phyloP scores from a whole-genome alignment of 2,888 invertebrate genomes.

The Epiperipatus broadwayi region DNA sequence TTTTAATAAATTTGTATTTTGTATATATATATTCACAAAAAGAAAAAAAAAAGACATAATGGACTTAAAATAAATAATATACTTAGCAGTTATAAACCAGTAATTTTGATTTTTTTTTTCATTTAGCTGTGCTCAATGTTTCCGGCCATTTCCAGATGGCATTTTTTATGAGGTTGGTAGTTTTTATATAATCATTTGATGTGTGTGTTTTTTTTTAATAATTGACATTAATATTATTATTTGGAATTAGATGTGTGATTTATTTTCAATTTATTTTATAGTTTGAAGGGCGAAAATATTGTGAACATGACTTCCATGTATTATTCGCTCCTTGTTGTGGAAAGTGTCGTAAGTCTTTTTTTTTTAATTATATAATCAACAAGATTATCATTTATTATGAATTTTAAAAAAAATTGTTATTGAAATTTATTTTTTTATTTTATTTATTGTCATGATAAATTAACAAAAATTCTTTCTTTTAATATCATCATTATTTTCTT shows the following conservation, averaged over 20 bases:
- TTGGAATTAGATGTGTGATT: neutral
- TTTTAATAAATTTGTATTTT: too few relatives aligned
- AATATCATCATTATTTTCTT: too few relatives aligned
- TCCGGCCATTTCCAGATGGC: constrained; percentile 89
- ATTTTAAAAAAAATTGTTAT: too few relatives aligned
- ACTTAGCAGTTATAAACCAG: too few relatives aligned
- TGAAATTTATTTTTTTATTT: constrained; percentile 7
- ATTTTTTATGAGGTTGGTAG: constrained; percentile 62
- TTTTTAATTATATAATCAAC: too few relatives aligned
- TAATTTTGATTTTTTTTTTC: constrained; percentile 15
- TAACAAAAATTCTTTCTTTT: too few relatives aligned
- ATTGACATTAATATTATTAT: neutral
- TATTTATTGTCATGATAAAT: too few relatives aligned
- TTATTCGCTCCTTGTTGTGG: constrained; percentile 74
- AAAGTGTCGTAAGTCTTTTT: constrained; percentile 51
- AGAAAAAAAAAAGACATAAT: too few relatives aligned
- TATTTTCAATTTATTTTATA: constrained; percentile 19
- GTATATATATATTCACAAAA: too few relatives aligned
- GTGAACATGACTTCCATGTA: constrained; percentile 96
- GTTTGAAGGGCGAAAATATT: constrained; percentile 96
- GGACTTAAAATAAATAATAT: too few relatives aligned
- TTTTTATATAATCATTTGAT: neutral
- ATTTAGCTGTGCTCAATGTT: constrained; percentile 83
- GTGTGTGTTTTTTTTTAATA: constrained; percentile 1
- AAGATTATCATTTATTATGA: too few relatives aligned